Evolutionary conservation across 2,113 vertebrate species (phyloP).

Genomic region (Aldabrachelys gigantea): DNA sequence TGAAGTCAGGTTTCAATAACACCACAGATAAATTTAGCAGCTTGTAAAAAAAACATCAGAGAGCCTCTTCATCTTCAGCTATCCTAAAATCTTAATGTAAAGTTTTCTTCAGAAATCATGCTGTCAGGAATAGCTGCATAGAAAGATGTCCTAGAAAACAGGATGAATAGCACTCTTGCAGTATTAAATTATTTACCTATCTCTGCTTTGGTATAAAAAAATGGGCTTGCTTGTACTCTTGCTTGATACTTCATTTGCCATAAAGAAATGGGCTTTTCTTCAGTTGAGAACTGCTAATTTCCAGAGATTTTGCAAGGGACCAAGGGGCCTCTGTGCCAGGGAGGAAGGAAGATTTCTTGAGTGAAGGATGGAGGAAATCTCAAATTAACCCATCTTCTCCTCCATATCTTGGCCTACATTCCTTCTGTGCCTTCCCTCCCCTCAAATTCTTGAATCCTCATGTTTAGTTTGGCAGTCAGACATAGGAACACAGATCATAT

Average conservation of each 20-base stretch:
- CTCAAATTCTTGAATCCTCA: background rate
- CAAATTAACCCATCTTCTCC: background rate
- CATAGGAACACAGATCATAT: background rate
- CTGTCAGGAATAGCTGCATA: background rate
- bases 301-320: background rate
- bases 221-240: background rate
- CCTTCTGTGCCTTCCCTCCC: background rate
- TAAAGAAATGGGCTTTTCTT: background rate
- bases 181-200: background rate
- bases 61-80: background rate
- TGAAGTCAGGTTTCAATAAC: background rate
- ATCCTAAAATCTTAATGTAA: background rate
- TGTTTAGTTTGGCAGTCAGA: background rate
- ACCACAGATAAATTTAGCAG: background rate
- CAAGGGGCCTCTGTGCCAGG: background rate
- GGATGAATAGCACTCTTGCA: background rate
- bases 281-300: background rate
- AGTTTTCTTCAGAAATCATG: background rate
- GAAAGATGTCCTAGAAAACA: background rate
- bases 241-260: background rate
- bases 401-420: background rate
- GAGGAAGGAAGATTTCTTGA: background rate
- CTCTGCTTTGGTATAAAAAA: background rate
- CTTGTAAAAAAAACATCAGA: background rate
- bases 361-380: background rate